Evolutionary conservation across 2,888 invertebrate species (phyloP), one percentile per base, ranked within the genome.

Genomic region (Plagodis pulveraria): DNA sequence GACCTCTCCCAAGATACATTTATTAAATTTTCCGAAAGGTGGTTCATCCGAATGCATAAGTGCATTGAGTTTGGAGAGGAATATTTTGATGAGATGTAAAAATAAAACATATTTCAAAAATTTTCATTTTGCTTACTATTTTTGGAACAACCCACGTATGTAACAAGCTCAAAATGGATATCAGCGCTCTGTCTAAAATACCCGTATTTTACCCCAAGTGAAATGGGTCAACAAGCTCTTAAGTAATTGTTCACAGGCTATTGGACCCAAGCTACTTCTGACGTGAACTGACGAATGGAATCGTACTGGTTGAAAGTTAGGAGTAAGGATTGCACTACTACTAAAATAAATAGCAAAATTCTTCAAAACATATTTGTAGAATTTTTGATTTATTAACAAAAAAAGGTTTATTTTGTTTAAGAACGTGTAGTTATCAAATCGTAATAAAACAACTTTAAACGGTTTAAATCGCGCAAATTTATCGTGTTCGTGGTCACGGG

Each of bases 141-240:
- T 22, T 22, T 22, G 4, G 22, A 22, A 22, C 22, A 22, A 5
- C 5, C 1, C 5, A 38, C 9, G 41, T 41, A 9, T 7, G 10
- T 5, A 8, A 8, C 45, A 10, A 22, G 7, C 22, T 5, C 36
- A 8, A 32, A 53, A 46, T 33, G 11, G 41, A 45, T 33, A 42
- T n/a, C 44, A 34, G 33, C 49, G 49, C 49, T 44, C 35, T 32
- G 46, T 33, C 51, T 47, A 50, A 56, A 36, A 36, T 36, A 8
- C 36, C 67, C 40, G 32, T 54, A 43, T 54, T 59, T 47, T 42
- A 54, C 50, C 35, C 65, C 61, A 66, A 72, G 65, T 76, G 73
- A 88, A 87, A 76, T 83, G 71, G 87, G 87, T 86, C 86, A 85
- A 86, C 78, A 73, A 72, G 70, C 77, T 78, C 81, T 84, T 78